These are phyloP conservation scores for Nephrotoma flavescens DNA, from an alignment of 2,888 invertebrate genomes.

Conservation along the genomic window DNA sequence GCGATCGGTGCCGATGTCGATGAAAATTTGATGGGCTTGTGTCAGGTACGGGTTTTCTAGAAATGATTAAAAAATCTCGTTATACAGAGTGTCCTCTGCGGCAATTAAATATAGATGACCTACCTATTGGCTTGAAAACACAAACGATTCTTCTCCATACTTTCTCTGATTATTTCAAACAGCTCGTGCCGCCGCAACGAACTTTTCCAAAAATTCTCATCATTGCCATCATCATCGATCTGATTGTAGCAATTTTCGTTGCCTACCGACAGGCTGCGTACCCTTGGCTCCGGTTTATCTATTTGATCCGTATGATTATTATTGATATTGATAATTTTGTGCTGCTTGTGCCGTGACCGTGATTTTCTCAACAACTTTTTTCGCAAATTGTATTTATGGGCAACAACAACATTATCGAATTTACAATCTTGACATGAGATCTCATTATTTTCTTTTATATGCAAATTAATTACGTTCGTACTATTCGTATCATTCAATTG, in stretches of 20 bases:
- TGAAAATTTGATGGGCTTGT: slow-evolving; percentile 30
- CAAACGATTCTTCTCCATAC: slow-evolving; percentile 82
- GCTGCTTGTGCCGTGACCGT: slow-evolving; percentile 6
- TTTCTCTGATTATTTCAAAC: slow-evolving; percentile 74
- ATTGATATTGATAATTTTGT: neutral
- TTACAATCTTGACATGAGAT: neutral
- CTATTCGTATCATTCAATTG: neutral
- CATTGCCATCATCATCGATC: slow-evolving; percentile 11
- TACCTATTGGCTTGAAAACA: slow-evolving; percentile 72
- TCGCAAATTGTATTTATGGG: slow-evolving; percentile 14
- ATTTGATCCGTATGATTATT: slow-evolving; percentile 10
- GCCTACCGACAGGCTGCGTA: slow-evolving; percentile 31
- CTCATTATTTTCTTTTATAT: neutral
- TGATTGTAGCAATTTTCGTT: slow-evolving; percentile 24
- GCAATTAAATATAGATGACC: slow-evolving; percentile 14
- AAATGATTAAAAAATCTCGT: neutral
- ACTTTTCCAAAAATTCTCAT: slow-evolving; percentile 42
- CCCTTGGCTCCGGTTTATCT: slow-evolving; percentile 22
- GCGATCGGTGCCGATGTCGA: slow-evolving; percentile 28
- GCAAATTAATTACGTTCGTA: neutral
- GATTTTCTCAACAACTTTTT: slow-evolving; percentile 31
- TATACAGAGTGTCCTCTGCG: neutral
- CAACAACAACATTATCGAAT: slow-evolving; percentile 1
- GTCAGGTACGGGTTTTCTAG: slow-evolving; percentile 31
- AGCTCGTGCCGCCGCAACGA: slow-evolving; percentile 68